Evolutionary conservation across 1,140 invertebrate species (phyloP), one percentile per base, ranked within the genome.

Genomic region (Bombus superbus): DNA sequence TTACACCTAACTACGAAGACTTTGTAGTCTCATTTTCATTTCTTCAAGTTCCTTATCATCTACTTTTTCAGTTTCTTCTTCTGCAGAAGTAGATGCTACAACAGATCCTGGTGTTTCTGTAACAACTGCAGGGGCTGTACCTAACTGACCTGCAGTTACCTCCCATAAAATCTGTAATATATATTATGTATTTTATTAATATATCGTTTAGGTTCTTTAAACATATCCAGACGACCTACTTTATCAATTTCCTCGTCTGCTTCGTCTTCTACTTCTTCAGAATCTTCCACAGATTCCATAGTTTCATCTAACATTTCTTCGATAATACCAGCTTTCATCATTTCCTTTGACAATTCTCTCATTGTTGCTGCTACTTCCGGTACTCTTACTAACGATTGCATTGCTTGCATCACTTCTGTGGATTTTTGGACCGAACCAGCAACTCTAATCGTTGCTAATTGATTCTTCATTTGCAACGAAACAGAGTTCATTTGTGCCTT

Each of bases 401-500:
- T 99, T 2, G 98, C 98, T 95, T 98, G 97, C 99, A 99, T 99
- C 40, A 99, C 98, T 95, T 99, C 98, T 15, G 98, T 99, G 53
- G 98, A 99, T 94, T 99, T 99, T 91, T 98, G 97, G 32, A 99
- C 95, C 1, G 98, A 97, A 38, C 99, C 99, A 81, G 98, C 98
- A 74, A 99, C 97, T 92, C 98, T 96, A 79, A 99, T 96, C 32
- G 98, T 98, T 9, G 98, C 98, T 87, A 99, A 95, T 94, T 99
- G 99, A 95, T 99, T 99, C 94, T 99, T 99, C 98, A 99, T 99
- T 95, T 99, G 98, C 95, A 99, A 96, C 82, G 98, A 98, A 28
- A 99, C 97, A 3, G 99, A 99, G 94, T 99, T 99, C 9, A 99
- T 95, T 90, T 99, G 99, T n/a, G 99, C 99, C 95, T 99, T 99